These are phyloP conservation scores for Platycheirus rosarum DNA, from an alignment of 2,888 invertebrate species.

Conservation along the genomic window DNA sequence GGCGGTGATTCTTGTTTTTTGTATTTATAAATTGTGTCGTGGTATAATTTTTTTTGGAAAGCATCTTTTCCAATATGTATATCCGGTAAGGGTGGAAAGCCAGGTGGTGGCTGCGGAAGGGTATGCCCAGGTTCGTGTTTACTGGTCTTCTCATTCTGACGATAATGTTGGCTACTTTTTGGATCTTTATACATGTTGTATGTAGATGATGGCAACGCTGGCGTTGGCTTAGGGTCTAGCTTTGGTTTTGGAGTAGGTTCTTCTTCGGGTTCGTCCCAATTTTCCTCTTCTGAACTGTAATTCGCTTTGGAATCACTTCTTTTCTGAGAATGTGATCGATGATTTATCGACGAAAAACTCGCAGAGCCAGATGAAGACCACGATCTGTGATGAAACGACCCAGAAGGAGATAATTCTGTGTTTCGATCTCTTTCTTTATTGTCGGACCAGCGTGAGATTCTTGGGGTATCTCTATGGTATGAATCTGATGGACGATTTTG, in stretches of 20 bases:
- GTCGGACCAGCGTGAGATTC: conserved; percentile 37
- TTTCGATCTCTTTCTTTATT: conserved; percentile 6
- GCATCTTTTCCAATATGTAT: conserved; percentile 12
- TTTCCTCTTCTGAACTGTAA: conserved; percentile 59
- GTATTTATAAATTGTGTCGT: conserved; percentile 73
- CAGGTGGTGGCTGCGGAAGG: conserved; percentile 17
- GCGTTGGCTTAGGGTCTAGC: conserved; percentile 16
- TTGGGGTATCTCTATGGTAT: neutral
- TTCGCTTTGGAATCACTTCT: conserved; percentile 14
- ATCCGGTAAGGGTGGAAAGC: conserved; percentile 16
- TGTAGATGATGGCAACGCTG: conserved; percentile 26
- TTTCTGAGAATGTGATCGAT: conserved; percentile 5
- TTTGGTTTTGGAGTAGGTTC: conserved; percentile 4
- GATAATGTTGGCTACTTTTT: conserved; percentile 19
- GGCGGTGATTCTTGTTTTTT: conserved; percentile 59
- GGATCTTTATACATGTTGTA: conserved; percentile 24
- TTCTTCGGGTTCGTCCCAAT: conserved; percentile 59
- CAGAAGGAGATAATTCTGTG: neutral
- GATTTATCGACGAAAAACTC: conserved; percentile 4
- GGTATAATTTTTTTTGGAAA: conserved; percentile 47
- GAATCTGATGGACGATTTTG: conserved; percentile 15
- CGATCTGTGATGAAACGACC: conserved; percentile 3
- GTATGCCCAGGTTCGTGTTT: neutral
- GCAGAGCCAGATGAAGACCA: conserved; percentile 42
- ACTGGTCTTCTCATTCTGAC: conserved; percentile 17